Evolutionary conservation across 2,113 vertebrate genomes (phyloP).

Genomic region (Benitochromis conjunctus): DNA sequence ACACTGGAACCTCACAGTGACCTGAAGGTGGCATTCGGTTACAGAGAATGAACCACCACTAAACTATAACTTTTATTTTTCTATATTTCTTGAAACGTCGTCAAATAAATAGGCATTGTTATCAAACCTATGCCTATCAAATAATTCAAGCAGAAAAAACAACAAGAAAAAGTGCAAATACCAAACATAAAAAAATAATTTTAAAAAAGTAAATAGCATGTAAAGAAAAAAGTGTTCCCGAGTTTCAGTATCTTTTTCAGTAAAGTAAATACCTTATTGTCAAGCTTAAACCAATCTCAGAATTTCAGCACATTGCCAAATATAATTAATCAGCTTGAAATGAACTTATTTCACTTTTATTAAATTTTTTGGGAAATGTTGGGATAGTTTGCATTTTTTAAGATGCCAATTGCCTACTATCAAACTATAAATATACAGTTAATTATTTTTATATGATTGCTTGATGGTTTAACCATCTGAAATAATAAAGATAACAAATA

Average conservation of each 20-base stretch:
- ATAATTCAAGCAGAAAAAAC: background rate
- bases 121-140: background rate
- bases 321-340: background rate
- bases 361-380: too few species aligned
- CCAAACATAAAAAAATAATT: background rate
- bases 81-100: background rate
- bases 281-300: background rate
- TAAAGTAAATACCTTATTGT: background rate
- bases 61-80: background rate
- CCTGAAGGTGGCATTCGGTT: slow-evolving; percentile 19
- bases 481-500: background rate
- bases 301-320: background rate
- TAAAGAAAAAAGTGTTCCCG: background rate
- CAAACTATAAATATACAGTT: too few species aligned
- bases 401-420: too few species aligned
- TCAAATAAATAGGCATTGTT: background rate
- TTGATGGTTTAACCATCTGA: background rate
- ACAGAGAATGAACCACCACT: background rate
- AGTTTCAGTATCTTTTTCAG: background rate
- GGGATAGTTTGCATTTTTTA: too few species aligned
- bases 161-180: background rate
- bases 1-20: background rate
- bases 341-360: background rate
- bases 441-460: too few species aligned
- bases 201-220: background rate